phyloP scores from a whole-genome alignment of 2,113 vertebrate species.

The Penelope pileata region DNA sequence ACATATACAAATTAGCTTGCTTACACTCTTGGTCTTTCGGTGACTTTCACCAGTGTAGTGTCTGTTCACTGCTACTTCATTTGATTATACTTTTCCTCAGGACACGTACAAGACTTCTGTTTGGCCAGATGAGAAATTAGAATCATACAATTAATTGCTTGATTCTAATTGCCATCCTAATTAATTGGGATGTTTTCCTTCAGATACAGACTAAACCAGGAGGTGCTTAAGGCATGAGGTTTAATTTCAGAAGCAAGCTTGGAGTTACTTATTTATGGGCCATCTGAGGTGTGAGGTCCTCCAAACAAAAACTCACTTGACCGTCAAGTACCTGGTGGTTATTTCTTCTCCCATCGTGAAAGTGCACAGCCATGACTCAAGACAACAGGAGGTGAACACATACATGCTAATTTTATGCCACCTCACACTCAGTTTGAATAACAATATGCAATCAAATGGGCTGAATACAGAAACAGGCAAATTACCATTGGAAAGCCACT shows the following conservation, averaged over 20 bases:
- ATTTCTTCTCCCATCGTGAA: background rate
- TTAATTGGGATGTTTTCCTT: background rate
- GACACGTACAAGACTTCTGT: background rate
- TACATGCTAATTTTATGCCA: background rate
- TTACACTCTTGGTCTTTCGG: background rate
- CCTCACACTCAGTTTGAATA: background rate
- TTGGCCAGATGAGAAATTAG: background rate
- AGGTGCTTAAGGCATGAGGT: background rate
- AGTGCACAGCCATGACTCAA: background rate
- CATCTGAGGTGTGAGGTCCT: background rate
- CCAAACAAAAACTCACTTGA: background rate
- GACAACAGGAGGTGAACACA: background rate
- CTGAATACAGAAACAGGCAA: background rate
- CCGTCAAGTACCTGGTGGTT: background rate
- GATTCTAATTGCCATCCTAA: background rate
- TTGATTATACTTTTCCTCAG: background rate
- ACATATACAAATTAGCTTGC: accelerated
- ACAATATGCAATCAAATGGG: background rate
- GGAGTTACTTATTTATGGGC: background rate
- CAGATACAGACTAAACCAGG: background rate
- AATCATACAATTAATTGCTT: background rate
- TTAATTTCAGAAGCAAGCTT: background rate
- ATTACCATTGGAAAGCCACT: background rate
- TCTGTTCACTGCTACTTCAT: background rate
- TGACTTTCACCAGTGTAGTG: background rate